Base-by-base conservation (phyloP, 2,113 vertebrate genomes). In the Rhegmatorhina hoffmannsi region DNA sequence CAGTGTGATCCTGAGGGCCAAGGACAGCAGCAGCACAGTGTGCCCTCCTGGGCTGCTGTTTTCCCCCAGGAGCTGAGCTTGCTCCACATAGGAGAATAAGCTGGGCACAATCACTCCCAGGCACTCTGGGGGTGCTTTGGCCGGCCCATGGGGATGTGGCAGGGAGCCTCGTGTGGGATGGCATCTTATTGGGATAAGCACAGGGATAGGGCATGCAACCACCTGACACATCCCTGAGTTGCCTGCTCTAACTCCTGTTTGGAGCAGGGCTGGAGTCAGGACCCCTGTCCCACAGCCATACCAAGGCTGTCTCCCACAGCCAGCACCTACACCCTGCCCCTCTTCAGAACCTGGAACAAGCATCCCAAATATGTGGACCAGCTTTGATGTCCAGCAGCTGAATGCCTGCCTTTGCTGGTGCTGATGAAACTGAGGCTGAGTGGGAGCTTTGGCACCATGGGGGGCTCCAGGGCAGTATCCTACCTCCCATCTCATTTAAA, bases 61-160 rank as follows among this genome's bases (percentile, higher is more conserved):
- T 46, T 43, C 11, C 18, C 29, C 31, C 36, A 26, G 1, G 4
- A 62, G 20, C 38, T 73, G 53, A 64, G 24, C 40, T 84, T 73
- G 36, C 17, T 34, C 53, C 24, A 8, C 2, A 0, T 31, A 23
- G 47, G 52, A 75, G 52, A 90, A 40, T 8, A 33, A 70, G 60
- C 2, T 0, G 5, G 8, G 14, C 8, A 3, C 2, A 0, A 55
- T 11, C 4, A 3, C 26, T 13, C 3, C 2, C 7, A 25, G 70
- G 28, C 29, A 28, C 49, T 52, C 8, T 40, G 24, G 33, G 33
- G 11, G 10, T 4, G 14, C n/a, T 87, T 26, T 6, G 1, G 21
- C 31, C 43, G 59, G 11, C 12, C 34, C 62, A 7, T 0, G 9
- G 66, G 18, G 25, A 43, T 33, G 15, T 12, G 10, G 5, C 2